Percentiles rank a stretch among this genome's conserved stretches.
These are phyloP conservation scores for Scaptomyza hsui DNA, from an alignment of 1,140 invertebrate species.

Conservation along the genomic window DNA sequence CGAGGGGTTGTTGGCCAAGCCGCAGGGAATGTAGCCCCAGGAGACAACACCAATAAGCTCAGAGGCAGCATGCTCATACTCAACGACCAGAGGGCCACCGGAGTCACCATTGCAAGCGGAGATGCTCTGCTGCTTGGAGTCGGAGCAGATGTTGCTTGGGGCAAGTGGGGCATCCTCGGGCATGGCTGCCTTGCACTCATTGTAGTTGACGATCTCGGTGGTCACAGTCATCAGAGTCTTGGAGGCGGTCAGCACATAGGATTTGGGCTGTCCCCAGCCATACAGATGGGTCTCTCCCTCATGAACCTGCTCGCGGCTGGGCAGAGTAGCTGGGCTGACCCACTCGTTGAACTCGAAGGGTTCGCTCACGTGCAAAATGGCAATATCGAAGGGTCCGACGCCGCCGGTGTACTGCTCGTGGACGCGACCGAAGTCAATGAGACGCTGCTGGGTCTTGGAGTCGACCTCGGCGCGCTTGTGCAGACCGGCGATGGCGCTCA, in stretches of 20 bases:
- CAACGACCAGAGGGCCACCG: slow-evolving; percentile 87
- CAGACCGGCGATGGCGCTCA: slow-evolving; percentile 72
- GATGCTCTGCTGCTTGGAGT: slow-evolving; percentile 85
- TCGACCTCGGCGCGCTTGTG: slow-evolving; percentile 58
- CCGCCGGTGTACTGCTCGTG: slow-evolving; percentile 85
- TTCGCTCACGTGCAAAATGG: slow-evolving; percentile 85
- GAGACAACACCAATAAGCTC: slow-evolving; percentile 88
- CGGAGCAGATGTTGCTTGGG: slow-evolving; percentile 86
- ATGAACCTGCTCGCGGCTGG: slow-evolving; percentile 79
- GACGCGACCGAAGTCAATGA: slow-evolving; percentile 78
- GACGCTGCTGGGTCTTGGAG: slow-evolving; percentile 84
- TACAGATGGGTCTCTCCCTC: slow-evolving; percentile 83
- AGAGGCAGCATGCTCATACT: slow-evolving; percentile 49
- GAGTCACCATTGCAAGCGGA: slow-evolving; percentile 88
- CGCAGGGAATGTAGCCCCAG: slow-evolving; percentile 90
- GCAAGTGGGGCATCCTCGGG: slow-evolving; percentile 72
- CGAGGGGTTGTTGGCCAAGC: slow-evolving; percentile 86
- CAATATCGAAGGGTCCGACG: slow-evolving; percentile 87
- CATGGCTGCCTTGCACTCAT: slow-evolving; percentile 36
- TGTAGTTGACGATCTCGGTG: slow-evolving; percentile 81
- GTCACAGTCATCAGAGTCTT: slow-evolving; percentile 83
- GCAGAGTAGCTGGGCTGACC: slow-evolving; percentile 85
- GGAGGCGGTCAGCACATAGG: slow-evolving; percentile 46
- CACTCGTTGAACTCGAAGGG: slow-evolving; percentile 85
- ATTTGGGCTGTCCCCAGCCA: slow-evolving; percentile 85